These are phyloP conservation scores for Caradrina clavipalpis DNA, from an alignment of 2,888 invertebrate species.

Conservation along the genomic window DNA sequence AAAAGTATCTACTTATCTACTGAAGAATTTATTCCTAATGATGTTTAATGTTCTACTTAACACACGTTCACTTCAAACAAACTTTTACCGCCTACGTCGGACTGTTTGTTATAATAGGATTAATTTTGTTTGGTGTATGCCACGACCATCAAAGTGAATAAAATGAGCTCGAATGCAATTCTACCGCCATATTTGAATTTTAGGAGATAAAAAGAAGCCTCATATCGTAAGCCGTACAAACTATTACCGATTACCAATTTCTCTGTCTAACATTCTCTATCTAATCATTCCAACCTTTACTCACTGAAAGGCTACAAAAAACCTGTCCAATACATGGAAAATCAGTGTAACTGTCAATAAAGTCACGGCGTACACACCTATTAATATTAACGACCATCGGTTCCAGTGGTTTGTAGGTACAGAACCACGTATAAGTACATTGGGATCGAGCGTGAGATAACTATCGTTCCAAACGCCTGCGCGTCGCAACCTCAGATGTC, in stretches of 20 bases:
- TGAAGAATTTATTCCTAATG: constrained; percentile 10
- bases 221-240: not conserved
- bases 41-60: constrained; percentile 20
- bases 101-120: not conserved
- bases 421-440: constrained; percentile 70
- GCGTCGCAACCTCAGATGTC: constrained; percentile 74
- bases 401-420: constrained; percentile 59
- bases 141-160: not conserved
- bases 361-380: constrained; percentile 53
- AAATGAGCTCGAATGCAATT: not conserved
- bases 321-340: constrained; percentile 31
- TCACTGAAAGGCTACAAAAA: constrained; percentile 17
- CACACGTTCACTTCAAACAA: not conserved
- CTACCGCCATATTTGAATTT: not conserved
- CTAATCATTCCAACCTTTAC: not conserved
- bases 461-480: constrained; percentile 70
- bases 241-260: not conserved
- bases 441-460: constrained; percentile 76
- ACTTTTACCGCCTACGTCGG: not conserved
- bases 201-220: not conserved
- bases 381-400: constrained; percentile 67
- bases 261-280: not conserved
- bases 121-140: constrained; percentile 1
- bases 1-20: constrained; percentile 18
- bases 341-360: constrained; percentile 48